These are phyloP conservation scores for Drosophila setosimentum DNA, from an alignment of 2,888 invertebrate species.

Conservation along the genomic window DNA sequence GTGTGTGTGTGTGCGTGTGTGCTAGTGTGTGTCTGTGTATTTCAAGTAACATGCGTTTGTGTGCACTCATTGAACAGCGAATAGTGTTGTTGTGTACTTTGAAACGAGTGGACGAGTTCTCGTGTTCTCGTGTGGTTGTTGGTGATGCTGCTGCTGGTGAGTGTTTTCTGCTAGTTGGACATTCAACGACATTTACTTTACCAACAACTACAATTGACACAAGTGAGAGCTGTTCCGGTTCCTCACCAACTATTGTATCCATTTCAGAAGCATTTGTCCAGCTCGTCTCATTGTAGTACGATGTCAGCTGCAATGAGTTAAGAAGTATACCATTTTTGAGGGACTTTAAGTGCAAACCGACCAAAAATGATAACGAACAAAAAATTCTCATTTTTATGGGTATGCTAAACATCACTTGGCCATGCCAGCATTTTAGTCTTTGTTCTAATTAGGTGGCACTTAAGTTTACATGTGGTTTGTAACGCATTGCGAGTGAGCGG, in stretches of 20 bases:
- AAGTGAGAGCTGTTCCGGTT: slow-evolving; percentile 91
- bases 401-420: neutral
- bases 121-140: slow-evolving; percentile 9
- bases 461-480: slow-evolving; percentile 18
- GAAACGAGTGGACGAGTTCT: slow-evolving; percentile 20
- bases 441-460: slow-evolving; percentile 37
- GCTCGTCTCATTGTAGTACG: slow-evolving; percentile 85
- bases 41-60: slow-evolving; percentile 53
- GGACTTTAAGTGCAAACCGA: slow-evolving; percentile 3
- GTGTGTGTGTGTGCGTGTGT: slow-evolving; percentile 6
- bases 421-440: slow-evolving; percentile 10
- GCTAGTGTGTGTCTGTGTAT: slow-evolving; percentile 11
- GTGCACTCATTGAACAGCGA: slow-evolving; percentile 53
- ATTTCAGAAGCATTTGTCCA: slow-evolving; percentile 84
- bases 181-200: slow-evolving; percentile 86
- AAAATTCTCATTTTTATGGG: neutral
- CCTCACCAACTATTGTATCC: slow-evolving; percentile 87
- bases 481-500: too few species aligned
- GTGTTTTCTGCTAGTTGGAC: slow-evolving; percentile 66
- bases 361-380: neutral
- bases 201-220: slow-evolving; percentile 93
- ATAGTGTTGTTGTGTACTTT: slow-evolving; percentile 43
- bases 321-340: slow-evolving; percentile 12
- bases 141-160: slow-evolving; percentile 26
- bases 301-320: slow-evolving; percentile 81